Base-by-base conservation (phyloP, 1,140 invertebrate genomes). In the Drosophila watanabei region DNA sequence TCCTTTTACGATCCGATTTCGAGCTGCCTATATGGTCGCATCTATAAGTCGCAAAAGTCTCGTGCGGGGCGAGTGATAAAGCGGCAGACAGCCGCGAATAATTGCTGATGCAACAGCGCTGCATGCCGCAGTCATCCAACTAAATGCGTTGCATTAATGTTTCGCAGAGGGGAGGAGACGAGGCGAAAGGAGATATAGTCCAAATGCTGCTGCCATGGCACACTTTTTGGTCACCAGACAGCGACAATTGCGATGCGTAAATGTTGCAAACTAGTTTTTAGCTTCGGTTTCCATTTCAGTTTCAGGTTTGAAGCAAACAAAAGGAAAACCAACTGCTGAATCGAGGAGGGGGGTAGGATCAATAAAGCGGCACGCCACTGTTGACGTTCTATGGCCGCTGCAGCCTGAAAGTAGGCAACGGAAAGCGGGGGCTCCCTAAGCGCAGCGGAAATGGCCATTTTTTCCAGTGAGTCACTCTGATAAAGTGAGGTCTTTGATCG, bases 21-120 rank as follows among this genome's bases (percentile, higher is more conserved):
- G 69, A 58, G 51, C 65, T 57, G 46, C 33, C 71, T 77, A 46
- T 41, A 43, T 58, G 54, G 54, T 24, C 7, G 14, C 54, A 24
- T 56, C 35, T 56, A 56, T 69, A 71, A 56, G 85, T 81, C 86
- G 85, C 85, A 89, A 79, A 87, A 89, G 85, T 88, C 85, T 85
- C 85, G 85, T 88, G 85, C 85, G 85, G 77, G 54, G 58, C 70
- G 70, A 56, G 61, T 88, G 84, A 88, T 88, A 88, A 88, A 51
- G 28, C 45, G 46, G 58, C 72, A 54, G 72, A 76, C 56, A 78
- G 49, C 45, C 18, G 56, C 75, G 35, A 70, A 63, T 64, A 54
- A 85, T 89, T 89, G 85, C 85, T 88, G 85, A 88, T 88, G 85
- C 85, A 88, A 88, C 85, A 81, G 77, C 66, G 86, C 77, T 60